Evolutionary conservation across 2,113 vertebrate genomes (phyloP).

Genomic region (Xiphophorus hellerii): DNA sequence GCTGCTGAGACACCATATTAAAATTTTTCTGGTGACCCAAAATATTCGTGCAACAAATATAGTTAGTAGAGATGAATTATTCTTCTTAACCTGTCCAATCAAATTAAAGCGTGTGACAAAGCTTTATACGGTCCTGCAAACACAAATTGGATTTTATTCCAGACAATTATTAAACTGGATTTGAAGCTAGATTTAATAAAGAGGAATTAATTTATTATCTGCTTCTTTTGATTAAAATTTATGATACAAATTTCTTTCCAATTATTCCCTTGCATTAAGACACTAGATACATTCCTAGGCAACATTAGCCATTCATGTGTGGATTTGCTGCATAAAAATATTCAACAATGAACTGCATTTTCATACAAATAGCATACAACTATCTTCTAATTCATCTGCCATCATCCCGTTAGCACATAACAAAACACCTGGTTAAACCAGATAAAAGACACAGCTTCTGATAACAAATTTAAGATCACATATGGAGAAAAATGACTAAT

Average conservation of each 20-base stretch:
- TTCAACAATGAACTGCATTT: not conserved
- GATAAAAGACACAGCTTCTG: slow-evolving; percentile 9
- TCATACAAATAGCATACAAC: not conserved
- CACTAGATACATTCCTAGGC: not conserved
- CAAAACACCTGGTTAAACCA: slow-evolving; percentile 3
- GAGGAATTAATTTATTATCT: slow-evolving; percentile 7
- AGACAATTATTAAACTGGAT: not conserved
- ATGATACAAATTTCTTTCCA: slow-evolving; percentile 5
- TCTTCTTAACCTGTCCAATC: slow-evolving; percentile 25
- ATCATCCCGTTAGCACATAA: slow-evolving; percentile 1
- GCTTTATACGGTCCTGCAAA: slow-evolving; percentile 6
- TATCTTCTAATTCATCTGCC: not conserved
- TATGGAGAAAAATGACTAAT: slow-evolving; percentile 26
- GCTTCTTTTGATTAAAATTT: slow-evolving; percentile 7
- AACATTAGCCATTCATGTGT: not conserved
- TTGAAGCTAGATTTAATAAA: slow-evolving; percentile 15
- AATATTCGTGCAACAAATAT: slow-evolving; percentile 1
- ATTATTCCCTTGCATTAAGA: not conserved
- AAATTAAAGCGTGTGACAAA: slow-evolving; percentile 33
- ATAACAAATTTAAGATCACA: slow-evolving; percentile 26
- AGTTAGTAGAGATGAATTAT: slow-evolving; percentile 1
- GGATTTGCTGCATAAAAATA: not conserved
- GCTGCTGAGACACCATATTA: slow-evolving; percentile 12
- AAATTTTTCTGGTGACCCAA: not conserved
- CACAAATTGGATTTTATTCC: slow-evolving; percentile 27